These are phyloP conservation scores for Meta bourneti DNA, from an alignment of 2,888 invertebrate genomes.

Conservation along the genomic window DNA sequence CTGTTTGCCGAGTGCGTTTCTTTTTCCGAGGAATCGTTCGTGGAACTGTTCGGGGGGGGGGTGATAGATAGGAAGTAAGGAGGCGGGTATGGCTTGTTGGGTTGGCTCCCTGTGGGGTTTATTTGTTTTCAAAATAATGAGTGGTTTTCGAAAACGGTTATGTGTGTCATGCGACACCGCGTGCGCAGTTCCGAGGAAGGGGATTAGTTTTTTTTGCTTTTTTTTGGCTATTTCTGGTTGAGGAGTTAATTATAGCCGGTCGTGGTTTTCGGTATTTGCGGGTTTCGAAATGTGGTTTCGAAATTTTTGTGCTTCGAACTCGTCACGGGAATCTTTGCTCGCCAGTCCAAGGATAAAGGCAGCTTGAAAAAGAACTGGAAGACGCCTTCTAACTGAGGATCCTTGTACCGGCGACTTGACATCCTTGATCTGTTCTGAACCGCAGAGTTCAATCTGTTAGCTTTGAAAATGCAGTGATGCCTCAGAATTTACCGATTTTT, in stretches of 20 bases:
- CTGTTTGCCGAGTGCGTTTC: constrained; percentile 20
- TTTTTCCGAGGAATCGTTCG: constrained; percentile 19
- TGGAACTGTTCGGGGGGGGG: constrained; percentile 54
- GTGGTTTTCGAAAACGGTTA: constrained; percentile 9
- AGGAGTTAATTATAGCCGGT: not conserved
- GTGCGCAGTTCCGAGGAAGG: not conserved
- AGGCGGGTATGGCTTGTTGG: constrained; percentile 24
- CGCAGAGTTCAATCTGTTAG: too few species aligned
- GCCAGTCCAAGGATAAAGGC: too few species aligned
- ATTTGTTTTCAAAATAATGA: constrained; percentile 69
- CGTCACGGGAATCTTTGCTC: too few species aligned
- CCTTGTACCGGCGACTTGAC: too few species aligned
- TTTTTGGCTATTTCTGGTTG: not conserved
- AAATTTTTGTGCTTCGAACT: not conserved
- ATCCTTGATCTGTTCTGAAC: too few species aligned
- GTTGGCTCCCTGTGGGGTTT: constrained; percentile 43
- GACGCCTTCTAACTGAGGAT: too few species aligned
- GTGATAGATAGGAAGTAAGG: constrained; percentile 68
- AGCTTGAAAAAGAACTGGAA: too few species aligned
- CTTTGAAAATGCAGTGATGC: too few species aligned
- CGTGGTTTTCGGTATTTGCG: too few species aligned
- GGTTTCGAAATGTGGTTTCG: not conserved
- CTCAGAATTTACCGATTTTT: too few species aligned
- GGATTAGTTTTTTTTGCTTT: not conserved
- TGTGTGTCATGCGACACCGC: not conserved